A percentile compares a stretch with the other conserved stretches of the same genome.
Conservation (phyloP, 2,113 vertebrate species). For the Chloropsis hardwickii region DNA sequence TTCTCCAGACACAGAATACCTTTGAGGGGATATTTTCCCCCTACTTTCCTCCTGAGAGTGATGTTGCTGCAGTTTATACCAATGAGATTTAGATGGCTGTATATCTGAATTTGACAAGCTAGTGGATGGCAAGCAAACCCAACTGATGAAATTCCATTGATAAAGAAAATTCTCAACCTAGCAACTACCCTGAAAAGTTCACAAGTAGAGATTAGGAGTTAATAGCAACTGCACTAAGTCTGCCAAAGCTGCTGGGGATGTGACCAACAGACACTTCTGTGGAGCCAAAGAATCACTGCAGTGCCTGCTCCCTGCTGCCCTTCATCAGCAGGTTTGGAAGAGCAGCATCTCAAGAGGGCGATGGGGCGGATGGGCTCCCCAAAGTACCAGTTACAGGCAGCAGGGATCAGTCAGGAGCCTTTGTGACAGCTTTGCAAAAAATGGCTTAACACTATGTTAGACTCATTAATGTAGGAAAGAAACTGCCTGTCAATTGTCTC, state of each 20-base stretch:
- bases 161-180: not conserved
- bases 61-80: not conserved
- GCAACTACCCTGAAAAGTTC: not conserved
- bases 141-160: not conserved
- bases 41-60: not conserved
- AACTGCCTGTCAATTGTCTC: not conserved
- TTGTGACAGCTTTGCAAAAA: not conserved
- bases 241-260: not conserved
- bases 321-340: not conserved
- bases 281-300: not conserved
- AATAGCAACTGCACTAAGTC: not conserved
- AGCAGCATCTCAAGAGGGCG: not conserved
- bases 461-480: not conserved
- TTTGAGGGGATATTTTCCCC: not conserved
- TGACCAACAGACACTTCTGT: not conserved
- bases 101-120: not conserved
- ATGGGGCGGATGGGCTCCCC: not conserved
- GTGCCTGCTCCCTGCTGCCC: not conserved
- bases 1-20: not conserved
- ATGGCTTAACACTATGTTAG: not conserved
- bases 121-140: not conserved
- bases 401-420: not conserved
- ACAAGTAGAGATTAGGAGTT: not conserved
- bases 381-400: not conserved
- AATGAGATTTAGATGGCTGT: not conserved